Evolutionary conservation across 2,113 vertebrate species (phyloP).

Genomic region (Chamaetylas fuelleborni): DNA sequence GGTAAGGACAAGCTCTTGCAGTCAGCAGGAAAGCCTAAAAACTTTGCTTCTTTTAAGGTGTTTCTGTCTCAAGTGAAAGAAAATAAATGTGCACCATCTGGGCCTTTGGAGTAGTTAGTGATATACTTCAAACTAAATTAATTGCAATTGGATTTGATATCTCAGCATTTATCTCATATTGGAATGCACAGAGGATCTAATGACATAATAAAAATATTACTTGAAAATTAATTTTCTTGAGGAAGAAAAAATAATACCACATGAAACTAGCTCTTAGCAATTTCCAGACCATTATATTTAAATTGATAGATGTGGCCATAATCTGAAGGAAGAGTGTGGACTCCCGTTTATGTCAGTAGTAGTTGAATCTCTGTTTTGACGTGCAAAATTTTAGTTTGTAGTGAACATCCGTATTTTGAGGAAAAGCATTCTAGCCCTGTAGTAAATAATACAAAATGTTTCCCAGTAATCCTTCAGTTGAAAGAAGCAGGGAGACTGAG

Average conservation of each 20-base stretch:
- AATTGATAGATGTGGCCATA: not conserved
- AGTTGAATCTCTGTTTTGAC: not conserved
- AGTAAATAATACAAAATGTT: not conserved
- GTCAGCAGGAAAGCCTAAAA: not conserved
- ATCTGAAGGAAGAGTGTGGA: not conserved
- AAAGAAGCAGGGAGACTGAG: not conserved
- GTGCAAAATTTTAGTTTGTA: not conserved
- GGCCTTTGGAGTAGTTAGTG: not conserved
- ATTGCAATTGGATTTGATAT: not conserved
- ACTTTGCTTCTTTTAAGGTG: not conserved
- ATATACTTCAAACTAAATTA: not conserved
- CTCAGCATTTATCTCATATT: not conserved
- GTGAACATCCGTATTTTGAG: not conserved
- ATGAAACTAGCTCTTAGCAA: not conserved
- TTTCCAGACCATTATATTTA: not conserved
- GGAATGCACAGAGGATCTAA: not conserved
- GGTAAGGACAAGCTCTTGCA: not conserved
- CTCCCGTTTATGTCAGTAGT: not conserved
- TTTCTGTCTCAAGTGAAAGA: not conserved
- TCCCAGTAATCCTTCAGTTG: not conserved
- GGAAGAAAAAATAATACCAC: not conserved
- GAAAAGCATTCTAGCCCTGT: not conserved
- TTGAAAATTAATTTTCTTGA: not conserved
- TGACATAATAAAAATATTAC: not conserved
- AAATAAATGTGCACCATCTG: not conserved